A percentile compares a stretch with the other conserved stretches of the same genome.
These are phyloP conservation scores for Crossaster papposus DNA, from an alignment of 53 echinoderm and acorn worm species.

Conservation along the genomic window DNA sequence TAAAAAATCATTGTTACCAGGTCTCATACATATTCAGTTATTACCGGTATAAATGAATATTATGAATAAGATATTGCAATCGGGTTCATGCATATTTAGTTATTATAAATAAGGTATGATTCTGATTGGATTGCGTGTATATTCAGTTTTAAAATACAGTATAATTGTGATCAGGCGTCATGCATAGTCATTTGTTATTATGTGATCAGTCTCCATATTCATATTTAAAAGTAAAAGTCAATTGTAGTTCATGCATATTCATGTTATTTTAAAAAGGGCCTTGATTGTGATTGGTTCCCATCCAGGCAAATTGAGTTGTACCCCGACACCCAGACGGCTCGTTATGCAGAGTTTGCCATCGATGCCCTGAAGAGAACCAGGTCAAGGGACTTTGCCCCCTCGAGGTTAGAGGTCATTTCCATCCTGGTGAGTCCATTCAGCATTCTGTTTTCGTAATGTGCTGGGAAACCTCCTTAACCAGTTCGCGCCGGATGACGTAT, in stretches of 20 bases:
- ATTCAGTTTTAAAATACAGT: no score
- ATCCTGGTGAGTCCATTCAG: constrained; percentile 72
- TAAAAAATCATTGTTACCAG: no score
- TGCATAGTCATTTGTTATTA: neutral
- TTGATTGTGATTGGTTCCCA: neutral
- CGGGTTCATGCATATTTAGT: no score
- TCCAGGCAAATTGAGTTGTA: constrained; percentile 83
- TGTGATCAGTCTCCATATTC: neutral
- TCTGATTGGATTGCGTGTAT: no score
- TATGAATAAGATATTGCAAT: no score
- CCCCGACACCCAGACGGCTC: constrained; percentile 93
- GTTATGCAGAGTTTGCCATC: constrained; percentile 88
- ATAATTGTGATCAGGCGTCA: constrained; percentile 10
- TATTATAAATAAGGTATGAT: no score
- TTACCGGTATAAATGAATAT: no score
- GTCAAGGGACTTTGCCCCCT: constrained; percentile 92
- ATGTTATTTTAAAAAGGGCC: neutral
- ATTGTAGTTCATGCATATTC: neutral
- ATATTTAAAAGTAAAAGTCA: neutral
- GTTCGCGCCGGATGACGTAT: no score
- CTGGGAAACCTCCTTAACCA: no score
- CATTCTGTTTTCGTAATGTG: neutral
- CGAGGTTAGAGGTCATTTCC: constrained; percentile 91
- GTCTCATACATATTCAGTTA: no score
- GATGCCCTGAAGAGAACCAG: constrained; percentile 96